Conservation (phyloP, 2,888 invertebrate genomes). For the Aphrophora alni region DNA sequence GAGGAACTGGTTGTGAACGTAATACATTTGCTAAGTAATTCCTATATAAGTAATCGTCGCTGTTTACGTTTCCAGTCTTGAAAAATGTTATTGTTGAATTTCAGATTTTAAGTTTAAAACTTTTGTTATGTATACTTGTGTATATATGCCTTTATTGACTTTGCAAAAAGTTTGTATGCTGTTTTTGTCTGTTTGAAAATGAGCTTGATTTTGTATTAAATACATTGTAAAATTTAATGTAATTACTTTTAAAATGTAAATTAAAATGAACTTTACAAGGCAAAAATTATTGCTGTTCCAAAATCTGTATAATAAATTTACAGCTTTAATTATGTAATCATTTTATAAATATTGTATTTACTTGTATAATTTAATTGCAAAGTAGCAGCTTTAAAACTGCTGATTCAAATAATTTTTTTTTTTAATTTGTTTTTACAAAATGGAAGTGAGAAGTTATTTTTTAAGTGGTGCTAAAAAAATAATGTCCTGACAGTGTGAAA, state of each 20-base stretch:
- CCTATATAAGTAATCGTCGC: background rate
- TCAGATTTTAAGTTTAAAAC: background rate
- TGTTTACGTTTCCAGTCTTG: background rate
- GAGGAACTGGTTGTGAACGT: background rate
- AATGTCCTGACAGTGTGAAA: conserved; percentile 12
- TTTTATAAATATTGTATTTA: background rate
- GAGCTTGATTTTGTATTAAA: background rate
- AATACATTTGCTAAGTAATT: background rate
- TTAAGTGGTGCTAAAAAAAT: conserved; percentile 34
- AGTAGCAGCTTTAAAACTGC: background rate
- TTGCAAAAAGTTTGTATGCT: background rate
- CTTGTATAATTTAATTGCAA: background rate
- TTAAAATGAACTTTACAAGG: background rate
- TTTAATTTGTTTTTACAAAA: background rate
- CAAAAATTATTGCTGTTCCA: background rate
- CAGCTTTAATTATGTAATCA: background rate
- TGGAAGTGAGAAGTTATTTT: background rate
- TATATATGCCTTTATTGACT: background rate
- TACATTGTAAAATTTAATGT: background rate
- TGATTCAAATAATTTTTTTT: background rate
- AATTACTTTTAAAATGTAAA: background rate
- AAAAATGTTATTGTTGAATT: background rate
- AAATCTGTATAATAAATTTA: background rate
- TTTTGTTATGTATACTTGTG: background rate
- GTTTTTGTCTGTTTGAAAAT: background rate